phyloP scores from a whole-genome alignment of 2,113 vertebrate genomes.

The Melanotaenia duboulayi region DNA sequence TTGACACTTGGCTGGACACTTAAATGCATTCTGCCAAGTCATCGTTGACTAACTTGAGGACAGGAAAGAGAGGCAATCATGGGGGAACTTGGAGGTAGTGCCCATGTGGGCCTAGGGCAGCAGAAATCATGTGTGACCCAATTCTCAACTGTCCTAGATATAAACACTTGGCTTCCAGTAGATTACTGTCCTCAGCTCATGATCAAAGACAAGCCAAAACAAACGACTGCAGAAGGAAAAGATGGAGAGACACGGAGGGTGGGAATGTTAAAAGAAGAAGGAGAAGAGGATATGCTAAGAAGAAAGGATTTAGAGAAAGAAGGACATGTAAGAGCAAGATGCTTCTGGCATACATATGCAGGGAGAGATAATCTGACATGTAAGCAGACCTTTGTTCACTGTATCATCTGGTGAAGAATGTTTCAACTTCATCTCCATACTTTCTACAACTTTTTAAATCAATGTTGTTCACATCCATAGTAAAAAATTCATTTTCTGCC shows the following conservation, averaged over 20 bases:
- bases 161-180: slow-evolving; percentile 72
- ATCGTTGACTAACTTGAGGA: slow-evolving; percentile 52
- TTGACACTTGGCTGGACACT: slow-evolving; percentile 53
- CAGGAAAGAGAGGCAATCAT: not conserved
- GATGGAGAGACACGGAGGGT: slow-evolving; percentile 42
- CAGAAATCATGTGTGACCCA: slow-evolving; percentile 70
- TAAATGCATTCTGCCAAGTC: slow-evolving; percentile 52
- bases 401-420: slow-evolving; percentile 4
- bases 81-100: slow-evolving; percentile 53
- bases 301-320: slow-evolving; percentile 15
- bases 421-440: slow-evolving; percentile 3
- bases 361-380: slow-evolving; percentile 18
- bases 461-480: not conserved
- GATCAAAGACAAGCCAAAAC: slow-evolving; percentile 68
- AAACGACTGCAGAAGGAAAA: slow-evolving; percentile 44
- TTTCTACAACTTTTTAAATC: slow-evolving; percentile 9
- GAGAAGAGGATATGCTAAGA: slow-evolving; percentile 8
- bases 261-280: slow-evolving; percentile 26
- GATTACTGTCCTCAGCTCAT: slow-evolving; percentile 67
- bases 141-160: slow-evolving; percentile 73
- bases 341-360: slow-evolving; percentile 14
- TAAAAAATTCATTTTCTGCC: not conserved
- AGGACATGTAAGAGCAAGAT: not conserved
- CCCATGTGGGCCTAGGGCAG: slow-evolving; percentile 47
- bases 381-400: slow-evolving; percentile 4